These are phyloP conservation scores for Lacerta viridis DNA, from an alignment of 2,797 vertebrate species.

Conservation along the genomic window DNA sequence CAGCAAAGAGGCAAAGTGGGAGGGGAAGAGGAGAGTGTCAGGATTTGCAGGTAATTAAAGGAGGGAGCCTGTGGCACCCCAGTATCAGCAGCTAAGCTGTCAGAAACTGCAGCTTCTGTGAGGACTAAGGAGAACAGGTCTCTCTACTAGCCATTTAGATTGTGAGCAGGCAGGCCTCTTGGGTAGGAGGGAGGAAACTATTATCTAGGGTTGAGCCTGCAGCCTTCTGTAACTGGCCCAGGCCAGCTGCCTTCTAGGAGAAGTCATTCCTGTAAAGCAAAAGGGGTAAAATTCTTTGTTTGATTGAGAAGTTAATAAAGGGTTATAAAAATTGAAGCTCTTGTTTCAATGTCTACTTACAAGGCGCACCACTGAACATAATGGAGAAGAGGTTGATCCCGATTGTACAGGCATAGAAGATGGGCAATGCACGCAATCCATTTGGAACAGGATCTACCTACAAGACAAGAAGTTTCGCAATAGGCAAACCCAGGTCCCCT, in stretches of 20 bases:
- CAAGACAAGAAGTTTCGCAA: conserved; percentile 27
- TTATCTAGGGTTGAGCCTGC: conserved; percentile 88
- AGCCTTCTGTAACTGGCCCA: conserved; percentile 92
- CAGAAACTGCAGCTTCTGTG: conserved; percentile 72
- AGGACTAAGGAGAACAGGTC: conserved; percentile 81
- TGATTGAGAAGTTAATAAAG: conserved; percentile 84
- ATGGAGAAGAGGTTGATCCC: conserved; percentile 96
- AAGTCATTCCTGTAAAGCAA: conserved; percentile 95
- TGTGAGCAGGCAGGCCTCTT: conserved; percentile 77
- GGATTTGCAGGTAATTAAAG: neutral
- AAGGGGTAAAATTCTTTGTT: conserved; percentile 94
- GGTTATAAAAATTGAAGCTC: conserved; percentile 61
- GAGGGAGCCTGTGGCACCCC: neutral
- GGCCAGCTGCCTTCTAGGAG: conserved; percentile 96
- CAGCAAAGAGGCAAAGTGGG: conserved; percentile 55
- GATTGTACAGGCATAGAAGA: conserved; percentile 94
- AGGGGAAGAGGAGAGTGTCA: conserved; percentile 58
- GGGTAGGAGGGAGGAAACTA: conserved; percentile 68
- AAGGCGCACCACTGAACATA: conserved; percentile 92
- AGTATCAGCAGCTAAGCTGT: neutral
- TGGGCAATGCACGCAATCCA: conserved; percentile 89
- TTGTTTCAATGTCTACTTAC: conserved; percentile 84
- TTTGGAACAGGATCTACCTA: conserved; percentile 93
- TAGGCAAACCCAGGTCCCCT: neutral
- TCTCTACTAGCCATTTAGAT: conserved; percentile 83